Evolutionary conservation across 64 coral and sea anemone species (phyloP), one percentile per base, ranked within the genome.

Genomic region (Platygyra sinensis): DNA sequence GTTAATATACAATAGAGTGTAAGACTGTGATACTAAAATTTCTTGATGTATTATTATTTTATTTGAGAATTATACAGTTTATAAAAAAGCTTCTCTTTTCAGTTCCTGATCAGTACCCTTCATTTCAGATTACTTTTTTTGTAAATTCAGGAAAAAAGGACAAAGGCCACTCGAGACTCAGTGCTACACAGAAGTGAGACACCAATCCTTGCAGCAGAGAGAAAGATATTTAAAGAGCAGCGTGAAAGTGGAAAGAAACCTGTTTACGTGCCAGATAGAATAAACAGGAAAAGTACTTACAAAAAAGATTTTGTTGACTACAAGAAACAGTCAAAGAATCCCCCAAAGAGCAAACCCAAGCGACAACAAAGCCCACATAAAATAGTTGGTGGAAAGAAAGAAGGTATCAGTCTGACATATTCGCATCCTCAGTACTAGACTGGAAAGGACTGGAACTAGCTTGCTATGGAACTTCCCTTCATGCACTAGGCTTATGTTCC

Each of bases 231-330:
- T 18, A 71, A 73, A 36, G 76, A 91, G 8, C 38, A 33, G 52
- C 38, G 38, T 63, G 76, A 72, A 9, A 89, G 59, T 36, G 72
- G 73, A 51, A 60, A 65, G 52, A 30, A 74, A 30, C 87, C 87
- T 54, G 80, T 88, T 32, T 96, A 96, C 46, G 72, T 96, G 3
- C 84, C 95, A n/a, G 95, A 96, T 80, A 76, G 95, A 80, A 92
- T 96, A n/a, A 90, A 93, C 9, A 96, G 95, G 73, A 96, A 84
- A 67, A 96, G 95, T 49, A 96, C 95, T 38, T 96, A 96, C 61
- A 89, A 87, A 86, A 62, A 50, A 80, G 95, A 96, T 62, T 96
- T 87, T 88, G 95, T 87, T 8, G 73, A 72, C 13, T 88, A 92
- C 76, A 88, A 91, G n/a, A 79, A 73, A 84, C 52, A 76, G 77